phyloP scores from a whole-genome alignment of 1,140 invertebrate genomes.

The Rhopalosiphum padi region DNA sequence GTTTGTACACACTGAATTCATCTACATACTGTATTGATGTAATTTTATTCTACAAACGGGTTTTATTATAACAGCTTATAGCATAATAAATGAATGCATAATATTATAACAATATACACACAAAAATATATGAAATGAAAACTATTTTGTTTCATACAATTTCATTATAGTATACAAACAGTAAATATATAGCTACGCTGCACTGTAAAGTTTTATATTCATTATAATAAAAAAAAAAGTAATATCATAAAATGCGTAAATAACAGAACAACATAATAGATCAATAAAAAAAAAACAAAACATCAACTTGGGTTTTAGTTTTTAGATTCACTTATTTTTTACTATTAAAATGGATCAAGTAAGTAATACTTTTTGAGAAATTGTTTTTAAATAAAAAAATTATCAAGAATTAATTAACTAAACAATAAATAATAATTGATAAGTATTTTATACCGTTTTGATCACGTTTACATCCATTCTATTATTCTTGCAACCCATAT shows the following conservation, averaged over 20 bases:
- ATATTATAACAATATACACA: neutral
- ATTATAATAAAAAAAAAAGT: conserved; percentile 14
- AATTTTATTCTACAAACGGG: neutral
- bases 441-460: neutral
- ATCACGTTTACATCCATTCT: neutral
- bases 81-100: neutral
- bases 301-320: neutral
- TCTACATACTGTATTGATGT: neutral
- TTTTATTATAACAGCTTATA: neutral
- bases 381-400: neutral
- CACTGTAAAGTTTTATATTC: neutral
- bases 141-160: neutral
- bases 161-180: neutral
- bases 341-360: neutral
- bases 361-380: neutral
- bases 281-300: neutral
- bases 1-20: neutral
- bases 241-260: neutral
- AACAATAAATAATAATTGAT: neutral
- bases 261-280: neutral
- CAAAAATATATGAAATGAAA: neutral
- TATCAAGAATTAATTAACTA: neutral
- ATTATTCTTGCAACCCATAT: neutral
- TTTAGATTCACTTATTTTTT: neutral
- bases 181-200: neutral